Evolutionary conservation across 1,140 invertebrate genomes (phyloP), one percentile per base, ranked within the genome.

Genomic region (Gonatopus flavifemur): DNA sequence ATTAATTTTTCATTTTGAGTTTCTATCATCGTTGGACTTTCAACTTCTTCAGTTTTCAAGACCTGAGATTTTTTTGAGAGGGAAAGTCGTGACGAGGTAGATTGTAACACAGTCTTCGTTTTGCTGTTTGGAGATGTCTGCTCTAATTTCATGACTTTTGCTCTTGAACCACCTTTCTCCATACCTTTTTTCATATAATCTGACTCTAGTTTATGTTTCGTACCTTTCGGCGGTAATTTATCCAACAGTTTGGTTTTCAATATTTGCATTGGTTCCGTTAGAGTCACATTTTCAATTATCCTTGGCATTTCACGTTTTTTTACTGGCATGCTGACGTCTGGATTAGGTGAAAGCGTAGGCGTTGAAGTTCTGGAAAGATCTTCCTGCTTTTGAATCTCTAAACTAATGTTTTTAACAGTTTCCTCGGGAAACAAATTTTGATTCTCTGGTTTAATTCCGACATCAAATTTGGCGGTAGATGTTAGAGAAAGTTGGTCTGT

Each of bases 281-380:
- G 48, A 1, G 72, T 40, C 0, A 77, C 69, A 42, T 71, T 76
- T 49, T 76, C 69, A 35, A 77, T 77, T 28, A 76, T 77, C 37
- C 75, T 64, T 3, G 75, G 75, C 55, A 76, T 77, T 38, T 77
- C 75, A 4, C 75, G 69, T 18, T 77, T 76, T 31, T 77, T 77
- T 1, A 76, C 75, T 1, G 75, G 74, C 4, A 76, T 46, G 8
- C 49, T 50, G 9, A 57, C 42, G 0, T 70, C 70, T 0, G 65
- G 56, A 8, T 52, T 51, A 13, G 70, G 55, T 4, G 64, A 57
- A n/a, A 62, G 45, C 1, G 52, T 45, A 5, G 60, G 61, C 3
- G 46, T 31, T 15, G 48, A 35, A 20, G 46, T 31, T 40, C 47
- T 58, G 9, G 52, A 22, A 3, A 54, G 55, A 16, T 69, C 62